Conservation (phyloP, 2,888 invertebrate genomes). For the Caenorhabditis drosophilae region DNA sequence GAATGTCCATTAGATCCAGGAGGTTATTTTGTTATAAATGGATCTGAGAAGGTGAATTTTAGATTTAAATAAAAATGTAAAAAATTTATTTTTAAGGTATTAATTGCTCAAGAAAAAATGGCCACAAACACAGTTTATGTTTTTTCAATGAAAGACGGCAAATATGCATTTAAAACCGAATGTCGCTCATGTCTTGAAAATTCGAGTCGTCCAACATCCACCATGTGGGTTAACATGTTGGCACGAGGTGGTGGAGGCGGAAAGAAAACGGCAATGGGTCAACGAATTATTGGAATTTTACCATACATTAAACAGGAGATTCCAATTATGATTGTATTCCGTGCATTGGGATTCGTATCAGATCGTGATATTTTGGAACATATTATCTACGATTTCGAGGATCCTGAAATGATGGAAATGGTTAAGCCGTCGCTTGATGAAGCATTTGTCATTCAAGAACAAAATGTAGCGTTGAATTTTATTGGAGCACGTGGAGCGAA, state of each 20-base stretch:
- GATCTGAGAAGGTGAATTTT: constrained; percentile 98
- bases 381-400: constrained; percentile 99
- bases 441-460: constrained; percentile 97
- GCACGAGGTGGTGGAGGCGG: constrained; percentile 84
- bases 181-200: constrained; percentile 92
- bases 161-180: constrained; percentile 97
- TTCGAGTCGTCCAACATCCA: constrained; percentile 90
- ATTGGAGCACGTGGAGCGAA: constrained; percentile 96
- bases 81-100: too few relatives aligned
- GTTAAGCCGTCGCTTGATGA: constrained; percentile 98
- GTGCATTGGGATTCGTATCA: constrained; percentile 98
- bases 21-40: constrained; percentile 99
- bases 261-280: constrained; percentile 96
- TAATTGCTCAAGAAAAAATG: constrained; percentile 99
- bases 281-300: constrained; percentile 93
- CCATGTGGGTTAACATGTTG: constrained; percentile 94
- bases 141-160: constrained; percentile 98
- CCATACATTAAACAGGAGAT: constrained; percentile 97
- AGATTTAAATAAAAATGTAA: too few relatives aligned
- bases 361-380: constrained; percentile 99
- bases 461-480: constrained; percentile 96
- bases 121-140: constrained; percentile 99
- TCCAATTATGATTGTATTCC: constrained; percentile 98
- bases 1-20: constrained; percentile 98
- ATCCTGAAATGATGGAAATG: constrained; percentile 99